Conservation (phyloP, 1,140 invertebrate species). For the Atopsyche davidsoni region DNA sequence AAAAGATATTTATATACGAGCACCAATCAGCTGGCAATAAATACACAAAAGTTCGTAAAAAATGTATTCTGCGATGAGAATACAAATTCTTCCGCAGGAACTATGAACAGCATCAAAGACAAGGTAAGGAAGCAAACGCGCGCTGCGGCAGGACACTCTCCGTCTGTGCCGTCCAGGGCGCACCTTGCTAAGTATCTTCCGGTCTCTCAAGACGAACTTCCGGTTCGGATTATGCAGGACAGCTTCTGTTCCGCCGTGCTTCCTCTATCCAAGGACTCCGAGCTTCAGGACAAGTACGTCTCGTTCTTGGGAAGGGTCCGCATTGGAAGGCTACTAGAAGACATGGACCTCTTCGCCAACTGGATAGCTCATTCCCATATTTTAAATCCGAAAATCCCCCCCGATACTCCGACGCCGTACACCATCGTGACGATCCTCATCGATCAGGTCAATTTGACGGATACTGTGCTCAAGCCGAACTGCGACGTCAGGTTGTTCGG, state of each 20-base stretch:
- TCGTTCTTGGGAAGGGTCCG: constrained; percentile 58
- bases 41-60: too few species aligned
- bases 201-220: constrained; percentile 39
- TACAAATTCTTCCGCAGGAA: too few species aligned
- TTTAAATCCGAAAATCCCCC: constrained; percentile 48
- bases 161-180: too few species aligned
- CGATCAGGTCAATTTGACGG: constrained; percentile 60
- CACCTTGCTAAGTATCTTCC: constrained; percentile 37
- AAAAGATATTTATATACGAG: too few species aligned
- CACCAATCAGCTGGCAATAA: too few species aligned
- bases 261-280: constrained; percentile 56
- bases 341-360: constrained; percentile 73
- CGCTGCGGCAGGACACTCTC: too few species aligned
- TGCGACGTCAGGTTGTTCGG: constrained; percentile 65
- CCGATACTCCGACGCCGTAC: constrained; percentile 53
- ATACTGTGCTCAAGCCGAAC: constrained; percentile 45
- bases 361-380: constrained; percentile 67
- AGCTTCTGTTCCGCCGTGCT: constrained; percentile 62
- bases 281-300: constrained; percentile 62
- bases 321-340: constrained; percentile 67
- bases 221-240: constrained; percentile 51
- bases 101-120: too few species aligned
- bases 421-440: constrained; percentile 70
- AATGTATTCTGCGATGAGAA: too few species aligned
- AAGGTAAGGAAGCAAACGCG: too few species aligned